Percentiles rank a stretch among this genome's conserved stretches.
Conservation (phyloP, 2,888 invertebrate species). For the Dryobota labecula region DNA sequence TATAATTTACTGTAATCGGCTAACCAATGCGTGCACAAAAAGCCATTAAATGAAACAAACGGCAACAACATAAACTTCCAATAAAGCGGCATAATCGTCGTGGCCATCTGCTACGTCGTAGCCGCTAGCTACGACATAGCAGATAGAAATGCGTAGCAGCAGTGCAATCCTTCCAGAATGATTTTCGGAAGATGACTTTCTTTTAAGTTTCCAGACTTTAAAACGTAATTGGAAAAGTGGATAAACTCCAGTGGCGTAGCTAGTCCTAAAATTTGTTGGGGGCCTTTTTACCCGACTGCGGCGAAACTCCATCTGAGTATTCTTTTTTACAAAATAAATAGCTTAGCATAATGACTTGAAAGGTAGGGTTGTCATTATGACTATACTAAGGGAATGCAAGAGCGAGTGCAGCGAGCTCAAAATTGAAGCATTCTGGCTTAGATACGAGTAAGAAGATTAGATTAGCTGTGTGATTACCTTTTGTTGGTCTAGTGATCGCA, state of each 20-base stretch:
- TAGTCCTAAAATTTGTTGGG: background rate
- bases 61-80: background rate
- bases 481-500: background rate
- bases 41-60: background rate
- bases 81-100: background rate
- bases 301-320: background rate
- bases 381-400: background rate
- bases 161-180: background rate
- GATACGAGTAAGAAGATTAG: no score
- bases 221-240: background rate
- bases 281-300: background rate
- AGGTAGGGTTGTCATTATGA: background rate
- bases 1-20: background rate
- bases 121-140: conserved; percentile 28
- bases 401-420: background rate
- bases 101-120: conserved; percentile 31
- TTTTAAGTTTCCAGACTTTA: background rate
- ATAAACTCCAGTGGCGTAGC: background rate
- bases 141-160: conserved; percentile 17
- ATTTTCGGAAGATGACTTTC: background rate
- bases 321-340: background rate
- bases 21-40: background rate
- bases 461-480: no score
- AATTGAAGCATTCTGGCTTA: no score
- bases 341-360: background rate